phyloP scores from a whole-genome alignment of 2,113 vertebrate genomes.

The Oostethus manadensis region DNA sequence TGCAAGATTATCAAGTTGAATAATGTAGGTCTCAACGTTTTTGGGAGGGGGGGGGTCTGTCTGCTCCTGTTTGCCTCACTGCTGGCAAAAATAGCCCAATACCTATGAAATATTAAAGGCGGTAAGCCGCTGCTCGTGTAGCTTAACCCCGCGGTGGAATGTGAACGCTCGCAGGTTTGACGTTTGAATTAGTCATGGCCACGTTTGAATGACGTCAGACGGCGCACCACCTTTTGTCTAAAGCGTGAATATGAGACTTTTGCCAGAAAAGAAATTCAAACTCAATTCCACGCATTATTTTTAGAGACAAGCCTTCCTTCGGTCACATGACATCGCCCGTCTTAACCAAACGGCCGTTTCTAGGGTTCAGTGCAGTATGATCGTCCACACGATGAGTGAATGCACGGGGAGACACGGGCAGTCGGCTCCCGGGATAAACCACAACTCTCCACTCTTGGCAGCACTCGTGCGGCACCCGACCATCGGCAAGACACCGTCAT shows the following conservation, averaged over 20 bases:
- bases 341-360: background rate
- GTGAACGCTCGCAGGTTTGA: background rate
- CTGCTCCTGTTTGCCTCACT: conserved; percentile 39
- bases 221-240: too few relatives aligned
- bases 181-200: background rate
- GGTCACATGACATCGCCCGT: background rate
- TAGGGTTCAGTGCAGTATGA: too few relatives aligned
- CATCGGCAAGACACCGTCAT: too few relatives aligned
- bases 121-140: background rate
- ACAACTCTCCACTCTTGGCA: too few relatives aligned
- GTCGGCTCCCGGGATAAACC: too few relatives aligned
- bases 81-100: conserved; percentile 49
- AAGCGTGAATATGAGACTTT: background rate
- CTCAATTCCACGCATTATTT: background rate
- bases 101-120: conserved; percentile 58
- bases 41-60: conserved; percentile 10
- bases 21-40: conserved; percentile 44
- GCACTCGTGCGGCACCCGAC: too few relatives aligned
- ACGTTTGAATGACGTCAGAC: background rate
- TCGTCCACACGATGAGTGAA: too few relatives aligned
- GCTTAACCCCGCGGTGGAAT: conserved; percentile 10
- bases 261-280: background rate
- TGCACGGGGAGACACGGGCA: too few relatives aligned
- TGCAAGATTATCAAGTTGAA: conserved; percentile 40
- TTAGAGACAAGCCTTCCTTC: background rate